Evolutionary conservation across 2,797 vertebrate species (phyloP).

Genomic region (Botia almorhae): DNA sequence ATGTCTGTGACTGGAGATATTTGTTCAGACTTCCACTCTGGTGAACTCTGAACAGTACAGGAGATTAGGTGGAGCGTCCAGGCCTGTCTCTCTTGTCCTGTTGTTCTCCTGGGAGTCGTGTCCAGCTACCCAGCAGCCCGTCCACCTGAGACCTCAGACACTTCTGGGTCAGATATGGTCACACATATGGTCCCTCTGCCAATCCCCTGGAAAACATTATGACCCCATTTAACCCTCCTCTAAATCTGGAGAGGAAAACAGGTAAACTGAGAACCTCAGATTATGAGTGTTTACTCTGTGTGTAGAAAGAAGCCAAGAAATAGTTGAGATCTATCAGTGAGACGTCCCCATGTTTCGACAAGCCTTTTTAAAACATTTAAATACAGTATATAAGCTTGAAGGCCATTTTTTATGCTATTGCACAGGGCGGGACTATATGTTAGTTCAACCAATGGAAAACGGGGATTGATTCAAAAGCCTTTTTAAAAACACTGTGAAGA

Average conservation of each 20-base stretch:
- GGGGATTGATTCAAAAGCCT: no score
- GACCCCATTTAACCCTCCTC: conserved; percentile 48
- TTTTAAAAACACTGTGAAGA: no score
- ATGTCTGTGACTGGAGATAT: conserved; percentile 47
- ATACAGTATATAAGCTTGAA: not conserved
- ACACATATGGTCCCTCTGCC: not conserved
- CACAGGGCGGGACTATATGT: no score
- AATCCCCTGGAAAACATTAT: conserved; percentile 39
- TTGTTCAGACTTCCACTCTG: not conserved
- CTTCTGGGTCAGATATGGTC: conserved; percentile 16
- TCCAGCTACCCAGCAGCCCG: not conserved
- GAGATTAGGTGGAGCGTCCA: conserved; percentile 3
- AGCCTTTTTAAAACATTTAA: not conserved
- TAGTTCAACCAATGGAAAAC: no score
- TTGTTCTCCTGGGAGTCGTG: conserved; percentile 10
- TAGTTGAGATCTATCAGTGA: not conserved
- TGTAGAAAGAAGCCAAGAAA: not conserved
- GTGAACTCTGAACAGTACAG: conserved; percentile 3
- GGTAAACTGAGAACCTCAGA: conserved; percentile 30
- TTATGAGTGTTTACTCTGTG: conserved; percentile 13
- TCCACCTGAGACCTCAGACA: conserved; percentile 40
- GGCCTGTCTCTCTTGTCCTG: conserved; percentile 1
- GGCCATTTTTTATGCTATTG: no score
- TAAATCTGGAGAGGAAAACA: conserved; percentile 33
- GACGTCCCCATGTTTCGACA: not conserved